Evolutionary conservation across 2,797 vertebrate genomes (phyloP).

Genomic region (Premnoplex brunnescens): DNA sequence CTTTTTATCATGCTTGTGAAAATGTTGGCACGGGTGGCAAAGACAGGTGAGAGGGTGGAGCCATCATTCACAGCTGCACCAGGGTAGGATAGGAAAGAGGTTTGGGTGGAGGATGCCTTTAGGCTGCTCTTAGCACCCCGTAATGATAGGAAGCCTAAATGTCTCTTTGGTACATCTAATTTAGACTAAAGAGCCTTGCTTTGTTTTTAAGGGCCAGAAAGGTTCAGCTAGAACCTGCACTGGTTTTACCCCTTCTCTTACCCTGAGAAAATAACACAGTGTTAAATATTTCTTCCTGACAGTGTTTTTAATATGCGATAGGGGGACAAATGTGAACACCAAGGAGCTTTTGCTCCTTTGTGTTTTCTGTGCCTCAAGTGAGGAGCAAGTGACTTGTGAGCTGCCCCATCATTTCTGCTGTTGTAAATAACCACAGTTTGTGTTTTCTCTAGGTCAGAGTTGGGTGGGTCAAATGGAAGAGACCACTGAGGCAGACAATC

Average conservation of each 20-base stretch:
- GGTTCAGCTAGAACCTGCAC: slow-evolving; percentile 65
- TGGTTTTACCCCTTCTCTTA: neutral
- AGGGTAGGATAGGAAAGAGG: slow-evolving; percentile 56
- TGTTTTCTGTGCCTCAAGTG: neutral
- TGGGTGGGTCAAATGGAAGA: neutral
- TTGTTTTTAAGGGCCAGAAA: slow-evolving; percentile 74
- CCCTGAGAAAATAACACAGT: neutral
- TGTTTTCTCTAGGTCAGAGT: neutral
- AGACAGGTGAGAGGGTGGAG: slow-evolving; percentile 73
- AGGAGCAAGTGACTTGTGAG: neutral
- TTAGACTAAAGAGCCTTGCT: neutral
- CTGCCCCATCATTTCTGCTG: neutral
- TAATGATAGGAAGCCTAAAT: neutral
- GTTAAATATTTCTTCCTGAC: neutral
- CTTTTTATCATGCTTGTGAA: slow-evolving; percentile 76
- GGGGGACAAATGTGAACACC: neutral
- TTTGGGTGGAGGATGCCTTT: neutral
- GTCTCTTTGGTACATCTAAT: neutral
- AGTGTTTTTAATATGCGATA: neutral
- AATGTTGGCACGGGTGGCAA: slow-evolving; percentile 68
- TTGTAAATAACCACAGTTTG: neutral
- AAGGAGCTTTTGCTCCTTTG: neutral
- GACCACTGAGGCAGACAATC: neutral
- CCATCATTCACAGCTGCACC: slow-evolving; percentile 75
- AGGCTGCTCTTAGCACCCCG: neutral